phyloP scores from a whole-genome alignment of 2,113 vertebrate genomes.

The Hippocampus zosterae region DNA sequence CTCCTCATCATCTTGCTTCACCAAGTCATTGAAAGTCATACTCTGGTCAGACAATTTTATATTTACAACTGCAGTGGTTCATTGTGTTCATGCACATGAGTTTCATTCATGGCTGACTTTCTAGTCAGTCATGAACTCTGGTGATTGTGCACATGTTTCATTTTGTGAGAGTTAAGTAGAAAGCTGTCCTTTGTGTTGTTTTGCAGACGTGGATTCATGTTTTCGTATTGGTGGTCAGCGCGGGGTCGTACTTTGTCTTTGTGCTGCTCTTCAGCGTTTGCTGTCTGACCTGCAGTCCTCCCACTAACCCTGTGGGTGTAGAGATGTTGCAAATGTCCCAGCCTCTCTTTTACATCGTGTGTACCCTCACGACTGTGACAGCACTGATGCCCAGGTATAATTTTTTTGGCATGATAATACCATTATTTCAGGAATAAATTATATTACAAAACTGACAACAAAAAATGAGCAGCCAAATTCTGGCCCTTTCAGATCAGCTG shows the following conservation, averaged over 20 bases:
- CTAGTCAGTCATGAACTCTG: too few species aligned
- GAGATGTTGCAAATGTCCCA: constrained; percentile 77
- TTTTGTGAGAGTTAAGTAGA: too few species aligned
- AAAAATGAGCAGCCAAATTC: too few species aligned
- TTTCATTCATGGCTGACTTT: not conserved
- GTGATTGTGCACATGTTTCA: too few species aligned
- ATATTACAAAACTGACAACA: too few species aligned
- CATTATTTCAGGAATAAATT: too few species aligned
- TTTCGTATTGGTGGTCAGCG: constrained; percentile 71
- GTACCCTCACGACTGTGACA: constrained; percentile 71
- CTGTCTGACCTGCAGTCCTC: constrained; percentile 78
- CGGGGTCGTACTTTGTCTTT: constrained; percentile 76
- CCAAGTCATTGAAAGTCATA: constrained; percentile 87
- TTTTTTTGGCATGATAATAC: not conserved
- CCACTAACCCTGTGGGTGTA: constrained; percentile 79
- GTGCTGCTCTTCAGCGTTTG: constrained; percentile 72
- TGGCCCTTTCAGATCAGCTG: too few species aligned
- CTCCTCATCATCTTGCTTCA: constrained; percentile 87
- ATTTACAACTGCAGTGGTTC: not conserved
- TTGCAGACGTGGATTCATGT: constrained; percentile 85
- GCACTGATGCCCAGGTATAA: constrained; percentile 87
- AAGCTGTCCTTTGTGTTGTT: not conserved
- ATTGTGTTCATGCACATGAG: not conserved
- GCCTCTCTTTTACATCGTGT: constrained; percentile 81
- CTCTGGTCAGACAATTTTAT: constrained; percentile 76